Evolutionary conservation across 2,888 invertebrate genomes (phyloP).

Genomic region (Abrostola tripartita): DNA sequence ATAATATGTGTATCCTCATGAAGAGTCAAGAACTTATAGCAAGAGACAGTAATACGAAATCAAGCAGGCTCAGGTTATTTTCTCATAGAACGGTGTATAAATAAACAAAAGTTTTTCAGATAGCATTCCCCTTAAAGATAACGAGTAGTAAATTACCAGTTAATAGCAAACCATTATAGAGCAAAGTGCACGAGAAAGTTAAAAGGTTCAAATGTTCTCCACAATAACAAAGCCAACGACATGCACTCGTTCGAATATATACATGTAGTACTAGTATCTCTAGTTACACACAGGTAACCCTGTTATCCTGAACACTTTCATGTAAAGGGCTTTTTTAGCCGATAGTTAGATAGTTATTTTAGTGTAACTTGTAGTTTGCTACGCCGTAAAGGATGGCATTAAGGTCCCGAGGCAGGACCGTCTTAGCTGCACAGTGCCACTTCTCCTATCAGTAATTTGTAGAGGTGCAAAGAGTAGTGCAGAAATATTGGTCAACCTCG

Average conservation of each 20-base stretch:
- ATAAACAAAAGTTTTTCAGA: background rate
- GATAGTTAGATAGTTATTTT: no score
- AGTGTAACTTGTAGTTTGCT: no score
- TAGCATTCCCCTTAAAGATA: background rate
- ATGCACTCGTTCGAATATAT: background rate
- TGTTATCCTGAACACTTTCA: no score
- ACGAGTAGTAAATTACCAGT: background rate
- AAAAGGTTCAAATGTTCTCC: slow-evolving; percentile 4
- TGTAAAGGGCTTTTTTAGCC: no score
- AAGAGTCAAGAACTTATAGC: no score
- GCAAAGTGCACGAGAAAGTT: slow-evolving; percentile 1
- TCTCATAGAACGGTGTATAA: background rate
- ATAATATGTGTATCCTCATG: no score
- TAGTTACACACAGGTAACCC: background rate
- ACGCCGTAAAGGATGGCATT: no score
- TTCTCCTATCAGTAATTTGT: no score
- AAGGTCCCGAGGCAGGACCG: no score
- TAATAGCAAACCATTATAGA: slow-evolving; percentile 3
- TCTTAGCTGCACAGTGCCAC: no score
- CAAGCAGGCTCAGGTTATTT: background rate
- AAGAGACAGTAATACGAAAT: background rate
- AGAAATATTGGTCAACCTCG: no score
- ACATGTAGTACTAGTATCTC: background rate
- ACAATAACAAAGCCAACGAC: background rate
- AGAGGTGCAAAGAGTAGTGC: no score